phyloP scores from a whole-genome alignment of 1,140 invertebrate species.

The Cyclargus thomasi region DNA sequence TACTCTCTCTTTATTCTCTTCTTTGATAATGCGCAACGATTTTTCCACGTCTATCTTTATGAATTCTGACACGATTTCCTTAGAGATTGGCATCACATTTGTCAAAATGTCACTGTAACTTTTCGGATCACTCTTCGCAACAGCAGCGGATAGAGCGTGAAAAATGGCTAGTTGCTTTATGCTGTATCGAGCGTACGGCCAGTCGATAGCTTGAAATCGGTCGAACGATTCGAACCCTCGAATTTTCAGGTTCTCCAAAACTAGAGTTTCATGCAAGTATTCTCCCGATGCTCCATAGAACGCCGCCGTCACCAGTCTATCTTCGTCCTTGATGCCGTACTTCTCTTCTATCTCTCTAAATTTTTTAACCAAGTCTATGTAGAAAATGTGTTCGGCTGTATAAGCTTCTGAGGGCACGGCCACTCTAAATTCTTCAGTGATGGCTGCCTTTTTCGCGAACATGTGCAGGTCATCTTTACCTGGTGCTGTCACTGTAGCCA shows the following conservation, averaged over 20 bases:
- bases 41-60: slow-evolving; percentile 16
- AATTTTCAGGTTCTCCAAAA: slow-evolving; percentile 43
- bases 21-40: slow-evolving; percentile 5
- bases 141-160: slow-evolving; percentile 47
- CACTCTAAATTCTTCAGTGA: slow-evolving; percentile 37
- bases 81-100: slow-evolving; percentile 6
- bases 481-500: slow-evolving; percentile 28
- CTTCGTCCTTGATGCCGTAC: slow-evolving; percentile 29
- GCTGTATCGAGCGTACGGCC: slow-evolving; percentile 41
- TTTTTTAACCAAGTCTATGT: slow-evolving; percentile 34
- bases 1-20: slow-evolving; percentile 27
- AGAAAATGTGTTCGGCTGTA: slow-evolving; percentile 43
- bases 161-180: slow-evolving; percentile 42
- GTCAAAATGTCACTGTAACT: slow-evolving; percentile 27
- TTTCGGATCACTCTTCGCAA: slow-evolving; percentile 32
- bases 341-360: slow-evolving; percentile 40
- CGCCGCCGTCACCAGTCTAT: slow-evolving; percentile 32
- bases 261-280: slow-evolving; percentile 39
- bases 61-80: not conserved
- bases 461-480: slow-evolving; percentile 36
- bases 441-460: slow-evolving; percentile 45
- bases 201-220: slow-evolving; percentile 42
- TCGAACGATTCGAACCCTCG: slow-evolving; percentile 36
- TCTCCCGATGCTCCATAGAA: slow-evolving; percentile 39
- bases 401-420: slow-evolving; percentile 22